phyloP scores from a whole-genome alignment of 2,113 vertebrate species.

The Ifrita kowaldi region DNA sequence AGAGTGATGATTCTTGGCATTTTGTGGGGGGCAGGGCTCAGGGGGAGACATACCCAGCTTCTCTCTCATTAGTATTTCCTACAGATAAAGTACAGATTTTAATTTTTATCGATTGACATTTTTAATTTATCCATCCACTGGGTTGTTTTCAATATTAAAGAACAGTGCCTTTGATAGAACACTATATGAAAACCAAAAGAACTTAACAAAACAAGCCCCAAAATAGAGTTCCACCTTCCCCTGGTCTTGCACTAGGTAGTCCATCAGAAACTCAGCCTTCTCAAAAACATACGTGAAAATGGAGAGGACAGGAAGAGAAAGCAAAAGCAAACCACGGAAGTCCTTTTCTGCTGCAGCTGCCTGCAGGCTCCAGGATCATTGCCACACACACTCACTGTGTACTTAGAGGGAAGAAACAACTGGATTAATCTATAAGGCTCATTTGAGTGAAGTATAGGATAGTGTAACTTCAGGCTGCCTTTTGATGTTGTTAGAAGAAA shows the following conservation, averaged over 20 bases:
- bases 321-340: constrained; percentile 14
- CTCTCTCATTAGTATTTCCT: not conserved
- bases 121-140: not conserved
- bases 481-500: not conserved
- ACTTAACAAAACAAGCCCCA: not conserved
- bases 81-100: not conserved
- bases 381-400: not conserved
- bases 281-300: not conserved
- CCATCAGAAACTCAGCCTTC: not conserved
- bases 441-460: not conserved
- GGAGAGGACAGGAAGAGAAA: constrained; percentile 40
- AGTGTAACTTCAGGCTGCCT: not conserved
- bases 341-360: not conserved
- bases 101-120: not conserved
- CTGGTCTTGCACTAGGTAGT: not conserved
- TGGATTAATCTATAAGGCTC: not conserved
- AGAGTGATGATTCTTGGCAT: not conserved
- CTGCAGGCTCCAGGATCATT: not conserved
- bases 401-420: not conserved
- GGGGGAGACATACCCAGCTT: not conserved
- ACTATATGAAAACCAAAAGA: not conserved
- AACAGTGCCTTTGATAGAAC: not conserved
- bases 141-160: not conserved
- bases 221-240: not conserved
- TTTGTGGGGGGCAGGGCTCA: not conserved